These are phyloP conservation scores for Adela reaumurella DNA, from an alignment of 2,888 invertebrate genomes.

Conservation along the genomic window DNA sequence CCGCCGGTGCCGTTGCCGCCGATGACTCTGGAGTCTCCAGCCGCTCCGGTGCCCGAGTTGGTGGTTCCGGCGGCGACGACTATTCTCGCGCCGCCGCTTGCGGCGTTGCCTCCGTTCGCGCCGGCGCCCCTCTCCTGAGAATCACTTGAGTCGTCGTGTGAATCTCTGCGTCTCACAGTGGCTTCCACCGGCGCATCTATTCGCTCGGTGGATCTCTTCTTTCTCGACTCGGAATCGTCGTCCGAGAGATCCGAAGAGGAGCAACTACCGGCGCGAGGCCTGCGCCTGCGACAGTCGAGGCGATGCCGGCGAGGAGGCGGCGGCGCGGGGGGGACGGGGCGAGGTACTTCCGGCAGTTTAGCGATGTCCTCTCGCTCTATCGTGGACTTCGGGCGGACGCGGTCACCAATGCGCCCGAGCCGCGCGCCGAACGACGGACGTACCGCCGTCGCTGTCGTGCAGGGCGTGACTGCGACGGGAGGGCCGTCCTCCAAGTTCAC, in stretches of 20 bases:
- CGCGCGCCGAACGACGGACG: slow-evolving; percentile 12
- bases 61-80: slow-evolving; percentile 10
- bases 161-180: slow-evolving; percentile 65
- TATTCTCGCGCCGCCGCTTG: slow-evolving; percentile 13
- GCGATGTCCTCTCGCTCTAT: slow-evolving; percentile 16
- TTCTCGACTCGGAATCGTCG: slow-evolving; percentile 79
- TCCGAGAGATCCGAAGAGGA: slow-evolving; percentile 94
- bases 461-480: neutral
- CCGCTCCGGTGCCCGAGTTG: slow-evolving; percentile 40
- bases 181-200: slow-evolving; percentile 59
- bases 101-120: slow-evolving; percentile 50
- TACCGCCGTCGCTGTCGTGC: slow-evolving; percentile 3
- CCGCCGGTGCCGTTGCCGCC: slow-evolving; percentile 21
- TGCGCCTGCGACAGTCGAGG: slow-evolving; percentile 33
- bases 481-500: slow-evolving; percentile 28
- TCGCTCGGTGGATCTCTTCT: slow-evolving; percentile 71
- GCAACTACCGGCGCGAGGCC: slow-evolving; percentile 68
- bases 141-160: slow-evolving; percentile 83
- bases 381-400: slow-evolving; percentile 22
- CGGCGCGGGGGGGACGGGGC: slow-evolving; percentile 27
- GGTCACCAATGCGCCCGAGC: slow-evolving; percentile 15
- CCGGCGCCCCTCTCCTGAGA: slow-evolving; percentile 74
- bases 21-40: slow-evolving; percentile 24
- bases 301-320: slow-evolving; percentile 34
- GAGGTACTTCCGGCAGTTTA: slow-evolving; percentile 9